Conservation (phyloP, 64 coral and sea anemone species). For the Orbicella faveolata region DNA sequence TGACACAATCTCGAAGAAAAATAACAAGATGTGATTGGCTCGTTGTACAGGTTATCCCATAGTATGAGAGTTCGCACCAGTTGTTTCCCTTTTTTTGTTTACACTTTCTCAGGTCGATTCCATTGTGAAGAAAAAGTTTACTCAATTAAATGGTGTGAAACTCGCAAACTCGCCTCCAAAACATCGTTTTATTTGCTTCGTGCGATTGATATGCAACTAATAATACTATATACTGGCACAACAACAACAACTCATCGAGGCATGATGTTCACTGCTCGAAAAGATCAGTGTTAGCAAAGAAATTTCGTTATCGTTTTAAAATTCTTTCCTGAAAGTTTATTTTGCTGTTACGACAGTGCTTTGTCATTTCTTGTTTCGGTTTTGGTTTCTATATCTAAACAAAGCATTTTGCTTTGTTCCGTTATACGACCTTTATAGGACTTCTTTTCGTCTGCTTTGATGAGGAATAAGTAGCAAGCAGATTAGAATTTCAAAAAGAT, state of each 20-base stretch:
- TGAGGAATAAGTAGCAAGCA: too few relatives aligned
- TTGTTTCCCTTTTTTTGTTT: constrained; percentile 14
- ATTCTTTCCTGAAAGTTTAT: not conserved
- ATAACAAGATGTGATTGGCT: constrained; percentile 32
- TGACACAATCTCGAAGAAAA: constrained; percentile 12
- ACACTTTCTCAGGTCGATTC: not conserved
- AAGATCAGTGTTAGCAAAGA: too few relatives aligned
- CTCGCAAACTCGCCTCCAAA: too few relatives aligned
- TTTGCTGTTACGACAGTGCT: not conserved
- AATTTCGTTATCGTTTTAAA: too few relatives aligned
- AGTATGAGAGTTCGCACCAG: constrained; percentile 3
- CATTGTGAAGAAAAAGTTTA: not conserved
- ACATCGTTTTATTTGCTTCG: too few relatives aligned
- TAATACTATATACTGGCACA: too few relatives aligned
- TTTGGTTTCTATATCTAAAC: not conserved
- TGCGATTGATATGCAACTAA: too few relatives aligned
- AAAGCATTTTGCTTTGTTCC: not conserved
- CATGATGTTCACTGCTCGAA: too few relatives aligned
- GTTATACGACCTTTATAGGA: too few relatives aligned
- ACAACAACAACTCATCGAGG: too few relatives aligned
- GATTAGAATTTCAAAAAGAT: too few relatives aligned
- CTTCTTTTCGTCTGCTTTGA: too few relatives aligned
- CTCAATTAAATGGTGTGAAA: not conserved
- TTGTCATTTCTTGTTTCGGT: not conserved
- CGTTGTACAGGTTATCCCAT: constrained; percentile 14